These are phyloP conservation scores for Nothobranchius kuhntae DNA, from an alignment of 2,113 vertebrate genomes.

Conservation along the genomic window DNA sequence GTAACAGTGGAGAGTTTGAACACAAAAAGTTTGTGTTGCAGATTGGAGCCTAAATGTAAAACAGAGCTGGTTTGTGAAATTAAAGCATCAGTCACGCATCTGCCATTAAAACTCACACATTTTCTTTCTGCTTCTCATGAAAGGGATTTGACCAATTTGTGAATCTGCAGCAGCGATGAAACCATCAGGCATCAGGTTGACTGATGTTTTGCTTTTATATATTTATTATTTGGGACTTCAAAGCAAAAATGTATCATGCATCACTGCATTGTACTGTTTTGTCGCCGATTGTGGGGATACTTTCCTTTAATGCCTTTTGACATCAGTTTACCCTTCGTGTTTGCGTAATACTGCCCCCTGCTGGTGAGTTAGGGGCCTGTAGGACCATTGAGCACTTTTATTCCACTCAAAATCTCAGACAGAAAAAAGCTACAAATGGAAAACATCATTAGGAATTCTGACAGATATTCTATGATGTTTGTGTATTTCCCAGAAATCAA, in stretches of 20 bases:
- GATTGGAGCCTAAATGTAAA: slow-evolving; percentile 40
- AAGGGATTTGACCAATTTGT: background rate
- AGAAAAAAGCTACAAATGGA: too few species aligned
- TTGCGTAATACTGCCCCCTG: slow-evolving; percentile 69
- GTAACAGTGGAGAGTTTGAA: slow-evolving; percentile 3
- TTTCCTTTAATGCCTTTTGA: background rate
- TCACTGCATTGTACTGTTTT: background rate
- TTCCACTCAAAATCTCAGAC: too few species aligned
- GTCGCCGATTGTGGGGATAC: background rate
- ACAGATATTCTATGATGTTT: too few species aligned
- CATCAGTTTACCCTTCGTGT: slow-evolving; percentile 4
- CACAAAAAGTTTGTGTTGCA: slow-evolving; percentile 1
- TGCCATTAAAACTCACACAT: too few species aligned
- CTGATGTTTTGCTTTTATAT: too few species aligned
- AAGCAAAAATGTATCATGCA: too few species aligned
- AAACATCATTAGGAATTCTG: too few species aligned
- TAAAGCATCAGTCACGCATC: slow-evolving; percentile 16
- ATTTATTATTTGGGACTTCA: too few species aligned
- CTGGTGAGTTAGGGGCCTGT: slow-evolving; percentile 14
- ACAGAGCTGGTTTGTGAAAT: slow-evolving; percentile 13
- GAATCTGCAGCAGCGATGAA: too few species aligned
- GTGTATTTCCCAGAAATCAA: too few species aligned
- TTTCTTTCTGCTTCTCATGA: slow-evolving; percentile 16
- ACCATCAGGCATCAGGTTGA: too few species aligned
- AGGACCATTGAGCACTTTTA: too few species aligned